phyloP scores from a whole-genome alignment of 1,140 invertebrate species.

The Andrena cerasifolii region DNA sequence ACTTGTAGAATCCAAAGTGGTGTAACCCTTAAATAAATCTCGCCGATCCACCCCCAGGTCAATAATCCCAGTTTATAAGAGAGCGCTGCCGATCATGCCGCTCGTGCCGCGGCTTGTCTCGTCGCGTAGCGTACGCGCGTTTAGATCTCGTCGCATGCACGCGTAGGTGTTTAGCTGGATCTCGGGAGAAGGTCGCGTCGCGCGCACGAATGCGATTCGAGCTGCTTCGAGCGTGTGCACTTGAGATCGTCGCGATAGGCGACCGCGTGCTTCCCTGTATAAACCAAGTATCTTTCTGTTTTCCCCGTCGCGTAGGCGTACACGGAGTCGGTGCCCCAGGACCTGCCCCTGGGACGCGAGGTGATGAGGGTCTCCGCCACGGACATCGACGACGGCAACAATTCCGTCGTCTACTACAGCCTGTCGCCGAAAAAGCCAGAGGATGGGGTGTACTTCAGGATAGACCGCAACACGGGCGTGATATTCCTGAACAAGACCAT shows the following conservation, averaged over 20 bases:
- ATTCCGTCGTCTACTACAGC: constrained; percentile 88
- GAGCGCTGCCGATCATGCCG: background rate
- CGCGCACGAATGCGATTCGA: too few relatives aligned
- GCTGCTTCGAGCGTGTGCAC: background rate
- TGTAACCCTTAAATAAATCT: too few relatives aligned
- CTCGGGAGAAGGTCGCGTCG: too few relatives aligned
- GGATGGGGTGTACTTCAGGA: constrained; percentile 88
- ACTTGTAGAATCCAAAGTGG: too few relatives aligned
- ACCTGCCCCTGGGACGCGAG: constrained; percentile 86
- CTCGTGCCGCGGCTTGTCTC: constrained; percentile 16
- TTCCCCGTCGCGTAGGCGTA: constrained; percentile 84
- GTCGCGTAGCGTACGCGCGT: background rate
- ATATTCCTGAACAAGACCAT: constrained; percentile 89
- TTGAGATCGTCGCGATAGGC: background rate
- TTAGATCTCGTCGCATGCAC: constrained; percentile 22
- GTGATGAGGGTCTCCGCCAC: constrained; percentile 94
- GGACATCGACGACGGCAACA: constrained; percentile 93
- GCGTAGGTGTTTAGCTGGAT: background rate
- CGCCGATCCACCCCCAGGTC: too few relatives aligned
- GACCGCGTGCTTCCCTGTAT: background rate
- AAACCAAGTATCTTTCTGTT: constrained; percentile 7
- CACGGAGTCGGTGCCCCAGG: constrained; percentile 89
- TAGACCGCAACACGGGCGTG: constrained; percentile 90
- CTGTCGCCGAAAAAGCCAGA: constrained; percentile 83
- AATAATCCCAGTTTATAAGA: too few relatives aligned